Evolutionary conservation across 2,797 vertebrate species (phyloP).

Genomic region (Heliangelus exortis): DNA sequence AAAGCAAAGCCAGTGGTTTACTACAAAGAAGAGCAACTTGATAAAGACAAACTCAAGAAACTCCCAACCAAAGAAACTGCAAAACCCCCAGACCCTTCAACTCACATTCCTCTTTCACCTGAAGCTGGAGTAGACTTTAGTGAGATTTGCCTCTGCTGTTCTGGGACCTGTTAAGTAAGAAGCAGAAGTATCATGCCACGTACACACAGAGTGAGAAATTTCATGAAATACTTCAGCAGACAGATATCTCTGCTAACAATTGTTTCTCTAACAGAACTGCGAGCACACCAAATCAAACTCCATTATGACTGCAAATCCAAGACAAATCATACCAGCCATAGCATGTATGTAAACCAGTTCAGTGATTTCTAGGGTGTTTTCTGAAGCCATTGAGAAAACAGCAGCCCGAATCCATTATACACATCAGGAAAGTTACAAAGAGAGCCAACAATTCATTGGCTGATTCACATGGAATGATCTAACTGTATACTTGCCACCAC

Average conservation of each 20-base stretch:
- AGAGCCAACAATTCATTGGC: neutral
- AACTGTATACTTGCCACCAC: neutral
- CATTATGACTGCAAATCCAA: neutral
- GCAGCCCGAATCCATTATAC: neutral
- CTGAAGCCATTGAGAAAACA: neutral
- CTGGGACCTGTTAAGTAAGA: slow-evolving; percentile 82
- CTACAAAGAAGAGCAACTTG: neutral
- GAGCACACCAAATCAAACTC: neutral
- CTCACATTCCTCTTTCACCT: slow-evolving; percentile 95
- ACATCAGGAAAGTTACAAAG: neutral
- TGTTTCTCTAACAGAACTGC: neutral
- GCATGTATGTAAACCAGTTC: neutral
- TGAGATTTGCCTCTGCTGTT: slow-evolving; percentile 95
- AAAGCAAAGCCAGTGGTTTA: neutral
- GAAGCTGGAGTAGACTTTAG: slow-evolving; percentile 91
- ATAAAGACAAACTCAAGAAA: neutral
- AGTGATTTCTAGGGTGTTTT: neutral
- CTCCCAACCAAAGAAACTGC: neutral
- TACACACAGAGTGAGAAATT: fast-evolving
- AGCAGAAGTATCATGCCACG: neutral
- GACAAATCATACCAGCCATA: neutral
- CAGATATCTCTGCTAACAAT: neutral
- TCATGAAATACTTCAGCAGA: neutral
- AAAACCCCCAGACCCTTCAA: neutral
- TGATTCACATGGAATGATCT: neutral